A percentile compares a stretch with the other conserved stretches of the same genome.
Evolutionary conservation across 2,113 vertebrate genomes (phyloP).

Genomic region (Trematomus loennbergii): DNA sequence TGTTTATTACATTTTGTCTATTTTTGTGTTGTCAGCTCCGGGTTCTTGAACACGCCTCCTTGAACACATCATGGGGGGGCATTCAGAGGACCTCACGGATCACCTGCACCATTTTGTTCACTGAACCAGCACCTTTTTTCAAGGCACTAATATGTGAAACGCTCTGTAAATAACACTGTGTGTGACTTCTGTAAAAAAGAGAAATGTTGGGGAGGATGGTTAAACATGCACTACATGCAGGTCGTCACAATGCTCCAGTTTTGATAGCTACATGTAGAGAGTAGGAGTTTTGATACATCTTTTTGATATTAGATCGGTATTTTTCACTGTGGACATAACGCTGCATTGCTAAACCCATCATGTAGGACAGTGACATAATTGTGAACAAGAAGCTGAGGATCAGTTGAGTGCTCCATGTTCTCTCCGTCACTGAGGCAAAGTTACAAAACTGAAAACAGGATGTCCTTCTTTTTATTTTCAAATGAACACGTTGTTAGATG

Average conservation of each 20-base stretch:
- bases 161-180: slow-evolving; percentile 67
- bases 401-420: slow-evolving; percentile 2
- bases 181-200: slow-evolving; percentile 48
- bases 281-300: slow-evolving; percentile 72
- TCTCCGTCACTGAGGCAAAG: too few relatives aligned
- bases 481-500: neutral
- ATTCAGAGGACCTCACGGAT: slow-evolving; percentile 27
- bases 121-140: slow-evolving; percentile 69
- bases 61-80: neutral
- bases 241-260: slow-evolving; percentile 31
- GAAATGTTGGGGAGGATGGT: neutral
- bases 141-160: slow-evolving; percentile 68
- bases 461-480: neutral
- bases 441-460: neutral
- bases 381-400: slow-evolving; percentile 8
- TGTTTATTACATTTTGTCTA: neutral
- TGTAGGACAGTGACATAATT: slow-evolving; percentile 21
- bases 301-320: slow-evolving; percentile 76
- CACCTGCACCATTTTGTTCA: slow-evolving; percentile 48
- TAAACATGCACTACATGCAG: slow-evolving; percentile 56
- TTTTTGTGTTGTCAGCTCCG: slow-evolving; percentile 20
- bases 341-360: slow-evolving; percentile 1
- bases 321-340: slow-evolving; percentile 61
- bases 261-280: slow-evolving; percentile 62
- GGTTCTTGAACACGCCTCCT: slow-evolving; percentile 25